Evolutionary conservation across 2,797 vertebrate species (phyloP).

Genomic region (Amazona finschi): DNA sequence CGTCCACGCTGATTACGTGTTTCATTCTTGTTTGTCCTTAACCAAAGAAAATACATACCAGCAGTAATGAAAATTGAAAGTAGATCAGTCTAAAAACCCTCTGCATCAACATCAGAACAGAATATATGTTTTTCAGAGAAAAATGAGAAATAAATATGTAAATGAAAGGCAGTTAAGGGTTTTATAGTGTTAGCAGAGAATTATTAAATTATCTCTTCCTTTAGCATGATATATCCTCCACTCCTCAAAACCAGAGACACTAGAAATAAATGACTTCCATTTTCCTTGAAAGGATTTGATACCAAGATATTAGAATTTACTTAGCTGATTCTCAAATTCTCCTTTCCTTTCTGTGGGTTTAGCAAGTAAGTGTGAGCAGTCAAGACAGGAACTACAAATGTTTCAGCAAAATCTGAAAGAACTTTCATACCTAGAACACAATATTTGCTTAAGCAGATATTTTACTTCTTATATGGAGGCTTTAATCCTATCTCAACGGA

Average conservation of each 20-base stretch:
- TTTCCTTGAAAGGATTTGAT: neutral
- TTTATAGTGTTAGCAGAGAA: slow-evolving; percentile 19
- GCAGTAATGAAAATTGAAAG: slow-evolving; percentile 53
- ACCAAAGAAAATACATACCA: slow-evolving; percentile 60
- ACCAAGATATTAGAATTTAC: neutral
- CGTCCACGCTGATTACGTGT: slow-evolving; percentile 65
- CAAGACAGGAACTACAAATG: neutral
- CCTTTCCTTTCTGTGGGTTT: neutral
- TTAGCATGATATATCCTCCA: neutral
- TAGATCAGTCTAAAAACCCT: slow-evolving; percentile 55
- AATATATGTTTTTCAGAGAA: slow-evolving; percentile 10
- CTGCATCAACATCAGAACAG: slow-evolving; percentile 47
- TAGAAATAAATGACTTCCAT: neutral
- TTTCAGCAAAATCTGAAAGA: neutral
- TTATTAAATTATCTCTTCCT: slow-evolving; percentile 24
- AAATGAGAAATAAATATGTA: slow-evolving; percentile 45
- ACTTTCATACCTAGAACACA: neutral
- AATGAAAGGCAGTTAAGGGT: slow-evolving; percentile 40
- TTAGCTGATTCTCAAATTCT: neutral
- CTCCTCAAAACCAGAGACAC: neutral
- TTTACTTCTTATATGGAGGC: neutral
- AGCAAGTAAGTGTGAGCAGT: neutral
- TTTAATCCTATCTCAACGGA: neutral
- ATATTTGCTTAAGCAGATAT: neutral
- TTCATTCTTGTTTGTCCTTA: slow-evolving; percentile 62